Percentiles rank a stretch among this genome's conserved stretches.
Conservation (phyloP, 2,888 invertebrate species). For the Athripsodes cinereus region DNA sequence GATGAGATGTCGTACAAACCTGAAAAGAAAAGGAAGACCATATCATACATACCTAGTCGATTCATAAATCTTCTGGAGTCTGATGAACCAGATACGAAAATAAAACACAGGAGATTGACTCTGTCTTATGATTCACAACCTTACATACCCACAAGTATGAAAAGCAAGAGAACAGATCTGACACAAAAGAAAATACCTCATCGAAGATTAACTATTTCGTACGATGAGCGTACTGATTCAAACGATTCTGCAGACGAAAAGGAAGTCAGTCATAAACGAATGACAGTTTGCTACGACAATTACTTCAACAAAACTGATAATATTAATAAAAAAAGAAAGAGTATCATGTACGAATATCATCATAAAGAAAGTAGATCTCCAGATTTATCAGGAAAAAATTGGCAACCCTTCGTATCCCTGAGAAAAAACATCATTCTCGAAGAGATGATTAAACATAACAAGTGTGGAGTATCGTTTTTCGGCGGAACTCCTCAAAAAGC, state of each 20-base stretch:
- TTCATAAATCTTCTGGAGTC: too few species aligned
- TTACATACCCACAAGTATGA: too few species aligned
- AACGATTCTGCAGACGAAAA: neutral
- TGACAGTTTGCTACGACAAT: neutral
- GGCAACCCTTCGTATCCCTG: slow-evolving; percentile 50
- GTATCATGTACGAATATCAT: neutral
- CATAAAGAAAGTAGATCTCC: slow-evolving; percentile 36
- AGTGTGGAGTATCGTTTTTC: slow-evolving; percentile 25
- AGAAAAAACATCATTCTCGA: slow-evolving; percentile 45
- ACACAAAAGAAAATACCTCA: too few species aligned
- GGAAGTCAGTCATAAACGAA: neutral
- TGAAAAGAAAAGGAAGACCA: too few species aligned
- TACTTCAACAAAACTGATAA: neutral
- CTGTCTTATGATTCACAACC: too few species aligned
- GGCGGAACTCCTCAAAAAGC: neutral
- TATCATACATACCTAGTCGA: too few species aligned
- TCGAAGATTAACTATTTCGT: too few species aligned
- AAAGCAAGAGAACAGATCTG: too few species aligned
- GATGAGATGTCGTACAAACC: too few species aligned
- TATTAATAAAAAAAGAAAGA: neutral
- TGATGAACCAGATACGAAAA: too few species aligned
- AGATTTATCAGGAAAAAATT: slow-evolving; percentile 46
- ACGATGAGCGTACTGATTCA: too few species aligned
- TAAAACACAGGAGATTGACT: too few species aligned
- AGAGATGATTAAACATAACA: slow-evolving; percentile 43